These are phyloP conservation scores for Taphrorychus bicolor DNA, from an alignment of 2,888 invertebrate genomes.

Conservation along the genomic window DNA sequence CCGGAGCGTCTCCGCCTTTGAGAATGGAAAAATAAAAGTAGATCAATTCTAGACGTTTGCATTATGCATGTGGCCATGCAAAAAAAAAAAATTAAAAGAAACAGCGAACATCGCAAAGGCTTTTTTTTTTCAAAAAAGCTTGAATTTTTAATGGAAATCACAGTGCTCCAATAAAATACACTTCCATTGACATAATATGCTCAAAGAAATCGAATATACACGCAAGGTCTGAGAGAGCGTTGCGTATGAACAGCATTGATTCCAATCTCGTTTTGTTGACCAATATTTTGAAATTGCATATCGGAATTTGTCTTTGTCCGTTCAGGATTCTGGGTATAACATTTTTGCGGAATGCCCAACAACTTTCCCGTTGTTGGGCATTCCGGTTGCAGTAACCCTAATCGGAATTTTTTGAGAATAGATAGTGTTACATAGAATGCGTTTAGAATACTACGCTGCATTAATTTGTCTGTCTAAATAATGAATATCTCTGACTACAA, in stretches of 20 bases:
- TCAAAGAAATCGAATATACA: background rate
- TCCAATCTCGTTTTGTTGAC: background rate
- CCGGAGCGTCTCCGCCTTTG: background rate
- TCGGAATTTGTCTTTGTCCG: background rate
- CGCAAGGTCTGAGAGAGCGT: background rate
- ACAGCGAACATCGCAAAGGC: background rate
- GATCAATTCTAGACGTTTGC: constrained; percentile 3
- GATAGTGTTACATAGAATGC: no score
- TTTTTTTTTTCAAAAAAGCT: background rate
- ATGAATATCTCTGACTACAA: no score
- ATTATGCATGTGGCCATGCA: constrained; percentile 3
- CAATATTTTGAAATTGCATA: background rate
- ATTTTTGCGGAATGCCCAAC: no score
- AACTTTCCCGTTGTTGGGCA: no score
- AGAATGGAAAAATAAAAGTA: constrained; percentile 2
- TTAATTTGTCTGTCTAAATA: no score
- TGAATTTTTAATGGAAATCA: background rate
- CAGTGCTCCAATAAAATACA: background rate
- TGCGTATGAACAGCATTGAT: background rate
- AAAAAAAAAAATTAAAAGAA: background rate
- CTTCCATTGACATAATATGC: background rate
- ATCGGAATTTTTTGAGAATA: no score
- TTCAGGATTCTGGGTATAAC: no score
- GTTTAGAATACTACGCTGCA: no score
- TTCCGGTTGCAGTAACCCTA: no score